Base-by-base conservation (phyloP, 1,140 invertebrate species). In the Asbolus verrucosus region DNA sequence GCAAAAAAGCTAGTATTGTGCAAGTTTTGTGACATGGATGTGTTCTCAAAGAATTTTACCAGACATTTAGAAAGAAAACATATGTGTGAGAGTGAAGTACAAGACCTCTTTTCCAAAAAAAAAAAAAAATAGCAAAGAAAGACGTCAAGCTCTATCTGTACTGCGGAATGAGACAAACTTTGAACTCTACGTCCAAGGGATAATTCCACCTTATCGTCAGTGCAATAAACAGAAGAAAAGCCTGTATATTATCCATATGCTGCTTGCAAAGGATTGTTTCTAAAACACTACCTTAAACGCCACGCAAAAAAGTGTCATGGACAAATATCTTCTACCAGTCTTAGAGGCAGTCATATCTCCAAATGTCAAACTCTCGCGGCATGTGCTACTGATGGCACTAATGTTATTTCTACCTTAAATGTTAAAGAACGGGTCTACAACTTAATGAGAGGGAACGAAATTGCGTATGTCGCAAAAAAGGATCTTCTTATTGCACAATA, bases 381-480 rank as follows among this genome's bases (percentile, higher is more conserved):
- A 14, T 69, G 67, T 18, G 59, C 54, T 15, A 13, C 33, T 14
- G 33, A 69, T 43, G 31, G 31, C n/a, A 43, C 59, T 38, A 15
- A 69, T 18, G 24, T 19, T 14, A 69, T 69, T 27, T 69, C 67
- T 11, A 63, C 38, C 11, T 43, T 69, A 43, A 27, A 62, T 16
- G 21, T 69, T 18, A 69, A 69, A 43, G 54, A 60, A 39, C 27
- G 62, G 33, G 67, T 62, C 16, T 72, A 65, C 14, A 43, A 38
- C 21, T 65, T 65, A 6, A 72, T 70, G 71, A 65, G 33, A 70
- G 71, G 67, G 2, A 67, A 72, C 21, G 67, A 69, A 19, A 65
- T 69, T 16, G 13, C 71, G 24, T 72, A 70, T 27, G 65, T 24
- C 27, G 70, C 65, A 6, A 71, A 71, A 63, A 71, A 72, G 63